phyloP scores from a whole-genome alignment of 2,888 invertebrate species.

The Oligia fasciuncula region DNA sequence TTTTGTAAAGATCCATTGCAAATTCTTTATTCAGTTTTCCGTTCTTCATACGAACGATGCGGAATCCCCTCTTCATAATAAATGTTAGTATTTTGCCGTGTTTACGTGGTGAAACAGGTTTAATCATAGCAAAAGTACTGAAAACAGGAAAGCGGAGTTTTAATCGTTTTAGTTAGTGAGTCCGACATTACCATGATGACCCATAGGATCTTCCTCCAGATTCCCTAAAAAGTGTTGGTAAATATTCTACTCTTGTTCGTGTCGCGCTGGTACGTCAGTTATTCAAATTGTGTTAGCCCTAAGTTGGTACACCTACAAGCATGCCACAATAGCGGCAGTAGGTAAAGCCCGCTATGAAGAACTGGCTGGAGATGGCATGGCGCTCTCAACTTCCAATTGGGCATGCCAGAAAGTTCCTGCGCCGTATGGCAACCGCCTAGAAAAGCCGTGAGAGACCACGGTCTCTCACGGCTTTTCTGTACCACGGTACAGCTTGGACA shows the following conservation, averaged over 20 bases:
- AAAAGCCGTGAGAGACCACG: background rate
- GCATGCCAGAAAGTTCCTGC: no score
- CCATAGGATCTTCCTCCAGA: no score
- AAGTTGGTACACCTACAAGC: background rate
- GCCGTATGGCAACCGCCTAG: background rate
- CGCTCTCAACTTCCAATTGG: background rate
- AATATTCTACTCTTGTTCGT: background rate
- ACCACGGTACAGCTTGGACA: background rate
- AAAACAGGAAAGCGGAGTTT: conserved; percentile 45
- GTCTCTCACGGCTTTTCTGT: no score
- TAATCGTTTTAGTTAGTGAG: background rate
- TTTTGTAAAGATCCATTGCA: conserved; percentile 91
- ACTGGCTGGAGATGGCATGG: background rate
- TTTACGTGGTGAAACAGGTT: conserved; percentile 92
- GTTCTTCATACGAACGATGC: conserved; percentile 93
- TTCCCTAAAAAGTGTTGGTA: background rate
- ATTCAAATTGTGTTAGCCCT: background rate
- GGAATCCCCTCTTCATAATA: conserved; percentile 91
- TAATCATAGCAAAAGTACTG: conserved; percentile 95
- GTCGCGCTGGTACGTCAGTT: background rate
- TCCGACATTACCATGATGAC: background rate
- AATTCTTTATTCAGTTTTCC: conserved; percentile 92
- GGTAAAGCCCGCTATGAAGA: background rate
- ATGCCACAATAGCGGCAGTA: background rate
- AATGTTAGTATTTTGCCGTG: conserved; percentile 94